phyloP scores from a whole-genome alignment of 1,140 invertebrate genomes.

The Panonychus citri region DNA sequence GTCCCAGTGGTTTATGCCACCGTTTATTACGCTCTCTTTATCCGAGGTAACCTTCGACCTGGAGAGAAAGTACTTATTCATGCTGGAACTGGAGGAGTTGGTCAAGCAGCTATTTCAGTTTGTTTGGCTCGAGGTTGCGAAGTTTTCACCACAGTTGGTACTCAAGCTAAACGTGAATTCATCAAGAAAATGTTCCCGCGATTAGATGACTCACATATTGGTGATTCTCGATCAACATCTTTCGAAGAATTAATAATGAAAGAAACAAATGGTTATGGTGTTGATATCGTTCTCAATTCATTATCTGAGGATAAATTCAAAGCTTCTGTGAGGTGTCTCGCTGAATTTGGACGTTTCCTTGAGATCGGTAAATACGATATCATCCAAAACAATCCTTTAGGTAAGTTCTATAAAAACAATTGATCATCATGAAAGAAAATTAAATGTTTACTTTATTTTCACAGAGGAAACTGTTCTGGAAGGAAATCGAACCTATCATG shows the following conservation, averaged over 20 bases:
- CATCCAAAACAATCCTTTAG: conserved; percentile 61
- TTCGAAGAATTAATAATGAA: conserved; percentile 27
- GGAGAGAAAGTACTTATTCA: conserved; percentile 75
- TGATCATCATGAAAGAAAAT: conserved; percentile 20
- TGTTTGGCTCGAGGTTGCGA: conserved; percentile 62
- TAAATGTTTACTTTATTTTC: neutral
- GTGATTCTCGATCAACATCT: conserved; percentile 28
- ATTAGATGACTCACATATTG: conserved; percentile 27
- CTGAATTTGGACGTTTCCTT: conserved; percentile 67
- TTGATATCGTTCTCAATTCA: conserved; percentile 81
- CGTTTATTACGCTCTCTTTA: conserved; percentile 33
- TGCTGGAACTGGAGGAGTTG: conserved; percentile 84
- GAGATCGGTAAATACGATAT: conserved; percentile 95
- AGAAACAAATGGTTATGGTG: conserved; percentile 38
- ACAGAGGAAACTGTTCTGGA: conserved; percentile 22
- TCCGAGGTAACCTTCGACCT: conserved; percentile 52
- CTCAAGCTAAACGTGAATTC: conserved; percentile 26
- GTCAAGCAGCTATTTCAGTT: conserved; percentile 78
- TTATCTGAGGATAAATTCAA: conserved; percentile 66
- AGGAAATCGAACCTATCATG: conserved; percentile 86
- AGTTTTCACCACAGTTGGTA: conserved; percentile 51
- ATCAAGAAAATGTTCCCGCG: conserved; percentile 26
- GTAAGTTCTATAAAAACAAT: conserved; percentile 28
- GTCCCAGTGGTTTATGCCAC: conserved; percentile 80
- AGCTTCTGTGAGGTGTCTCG: conserved; percentile 69